These are phyloP conservation scores for Daphoenositta chrysoptera DNA, from an alignment of 2,113 vertebrate genomes.

Conservation along the genomic window DNA sequence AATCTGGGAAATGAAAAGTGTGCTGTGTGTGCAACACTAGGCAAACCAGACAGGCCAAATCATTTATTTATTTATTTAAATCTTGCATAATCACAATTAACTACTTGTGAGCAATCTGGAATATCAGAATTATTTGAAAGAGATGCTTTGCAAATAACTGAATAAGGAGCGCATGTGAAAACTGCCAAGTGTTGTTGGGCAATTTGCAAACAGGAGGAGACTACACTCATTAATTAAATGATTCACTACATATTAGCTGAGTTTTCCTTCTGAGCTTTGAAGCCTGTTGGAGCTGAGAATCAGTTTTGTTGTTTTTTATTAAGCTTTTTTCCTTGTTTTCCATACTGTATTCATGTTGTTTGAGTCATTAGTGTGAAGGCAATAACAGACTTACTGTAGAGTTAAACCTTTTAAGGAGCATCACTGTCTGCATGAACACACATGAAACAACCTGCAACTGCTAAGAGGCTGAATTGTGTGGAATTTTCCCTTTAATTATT, in stretches of 20 bases:
- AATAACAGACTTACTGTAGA: not conserved
- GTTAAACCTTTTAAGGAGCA: not conserved
- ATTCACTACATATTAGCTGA: not conserved
- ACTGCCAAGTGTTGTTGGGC: not conserved
- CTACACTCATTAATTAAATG: not conserved
- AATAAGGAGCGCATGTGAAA: not conserved
- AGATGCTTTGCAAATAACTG: constrained; percentile 3
- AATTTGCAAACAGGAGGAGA: not conserved
- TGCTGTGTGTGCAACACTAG: fast-evolving
- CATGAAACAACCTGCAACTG: not conserved
- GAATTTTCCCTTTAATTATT: not conserved
- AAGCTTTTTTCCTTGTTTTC: not conserved
- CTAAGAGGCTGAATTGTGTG: not conserved
- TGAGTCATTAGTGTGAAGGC: not conserved
- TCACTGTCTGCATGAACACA: not conserved
- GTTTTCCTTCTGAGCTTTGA: not conserved
- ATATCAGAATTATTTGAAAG: not conserved
- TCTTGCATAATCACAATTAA: not conserved
- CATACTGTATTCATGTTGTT: not conserved
- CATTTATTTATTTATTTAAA: not conserved
- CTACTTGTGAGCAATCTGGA: not conserved
- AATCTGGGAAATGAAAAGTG: not conserved
- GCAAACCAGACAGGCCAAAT: not conserved
- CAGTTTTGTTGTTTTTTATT: not conserved
- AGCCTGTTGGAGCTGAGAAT: not conserved